These are phyloP conservation scores for Centruroides vittatus DNA, from an alignment of 1,140 invertebrate genomes.

Conservation along the genomic window DNA sequence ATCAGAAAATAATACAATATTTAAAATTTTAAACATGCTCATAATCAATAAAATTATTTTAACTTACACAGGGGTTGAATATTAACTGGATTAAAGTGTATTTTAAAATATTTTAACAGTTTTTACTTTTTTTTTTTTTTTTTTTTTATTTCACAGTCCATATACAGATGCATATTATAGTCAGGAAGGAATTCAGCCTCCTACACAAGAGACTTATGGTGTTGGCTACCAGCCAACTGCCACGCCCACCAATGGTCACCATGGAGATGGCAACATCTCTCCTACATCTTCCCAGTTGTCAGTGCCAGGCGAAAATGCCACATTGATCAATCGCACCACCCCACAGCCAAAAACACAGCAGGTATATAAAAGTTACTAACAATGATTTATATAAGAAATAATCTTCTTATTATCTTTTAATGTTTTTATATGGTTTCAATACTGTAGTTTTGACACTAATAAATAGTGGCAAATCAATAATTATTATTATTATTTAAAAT, in stretches of 20 bases:
- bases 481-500: too few species aligned
- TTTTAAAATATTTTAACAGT: too few species aligned
- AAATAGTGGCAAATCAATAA: too few species aligned
- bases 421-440: too few species aligned
- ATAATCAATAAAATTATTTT: too few species aligned
- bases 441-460: too few species aligned
- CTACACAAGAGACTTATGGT: constrained; percentile 11
- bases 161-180: constrained; percentile 6
- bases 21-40: too few species aligned
- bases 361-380: constrained; percentile 26
- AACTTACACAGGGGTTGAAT: too few species aligned
- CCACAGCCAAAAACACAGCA: constrained; percentile 44
- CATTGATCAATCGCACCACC: constrained; percentile 38
- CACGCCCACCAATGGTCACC: constrained; percentile 40
- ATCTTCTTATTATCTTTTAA: too few species aligned
- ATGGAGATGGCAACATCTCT: constrained; percentile 35
- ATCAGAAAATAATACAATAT: too few species aligned
- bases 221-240: constrained; percentile 19
- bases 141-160: neutral
- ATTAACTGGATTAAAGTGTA: too few species aligned
- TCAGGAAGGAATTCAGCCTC: constrained; percentile 11
- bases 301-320: constrained; percentile 35
- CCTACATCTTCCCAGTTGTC: constrained; percentile 39
- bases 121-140: neutral
- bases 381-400: neutral